Evolutionary conservation across 2,113 vertebrate species (phyloP), one percentile per base, ranked within the genome.

Genomic region (Edolisoma coerulescens): DNA sequence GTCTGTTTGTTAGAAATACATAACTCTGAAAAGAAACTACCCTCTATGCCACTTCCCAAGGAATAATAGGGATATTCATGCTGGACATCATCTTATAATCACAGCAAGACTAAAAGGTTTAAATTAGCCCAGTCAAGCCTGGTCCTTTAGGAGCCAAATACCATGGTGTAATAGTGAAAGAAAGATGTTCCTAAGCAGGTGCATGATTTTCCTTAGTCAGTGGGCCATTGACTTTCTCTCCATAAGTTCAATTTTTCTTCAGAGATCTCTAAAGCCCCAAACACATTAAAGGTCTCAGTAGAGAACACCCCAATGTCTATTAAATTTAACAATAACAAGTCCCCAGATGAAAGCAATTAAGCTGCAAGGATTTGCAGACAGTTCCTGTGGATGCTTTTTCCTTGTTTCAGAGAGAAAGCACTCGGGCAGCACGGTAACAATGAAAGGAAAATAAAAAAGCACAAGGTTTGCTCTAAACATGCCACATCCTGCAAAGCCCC

Each of bases 251-350:
- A 33, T 95, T 97, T 96, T 96, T 92, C 79, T 94, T 87, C 44
- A 20, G 79, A 86, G 54, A 37, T 77, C 90, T 96, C 91, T n/a
- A 84, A 95, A 89, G 77, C 88, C 73, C 76, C 0, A 0, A 94
- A 75, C 93, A 83, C 82, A 91, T 97, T 95, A 95, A 96, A 95
- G 87, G 90, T 91, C 86, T 97, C 90, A 30, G 82, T 18, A 87
- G 96, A 96, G 90, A 96, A 81, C 90, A 94, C 96, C 96, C 95
- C 73, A 70, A 90, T 70, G 90, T 94, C 96, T 95, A 95, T 96
- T 96, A 97, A 96, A 97, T 95, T 94, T 95, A 92, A 73, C 75
- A 95, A 91, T 95, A 97, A 97, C 94, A 96, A 95, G 94, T 94
- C 97, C 94, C 96, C 50, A 85, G 93, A 87, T 94, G 37, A 92